Conservation (phyloP, 2,113 vertebrate genomes). For the Lycocorax pyrrhopterus region DNA sequence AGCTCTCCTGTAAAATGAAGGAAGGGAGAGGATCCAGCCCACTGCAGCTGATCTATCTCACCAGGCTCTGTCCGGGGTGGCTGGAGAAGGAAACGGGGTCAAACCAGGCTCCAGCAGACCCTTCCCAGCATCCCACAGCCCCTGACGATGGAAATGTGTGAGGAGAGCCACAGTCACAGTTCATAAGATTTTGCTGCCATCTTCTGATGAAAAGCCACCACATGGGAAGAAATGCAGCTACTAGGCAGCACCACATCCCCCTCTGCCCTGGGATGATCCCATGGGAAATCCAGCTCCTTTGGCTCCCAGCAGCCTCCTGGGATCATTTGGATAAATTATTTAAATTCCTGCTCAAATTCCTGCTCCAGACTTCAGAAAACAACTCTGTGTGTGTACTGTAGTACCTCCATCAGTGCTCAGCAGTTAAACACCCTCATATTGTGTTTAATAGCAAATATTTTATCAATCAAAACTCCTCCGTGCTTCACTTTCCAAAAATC, state of each 20-base stretch:
- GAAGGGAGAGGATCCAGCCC: background rate
- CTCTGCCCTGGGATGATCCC: background rate
- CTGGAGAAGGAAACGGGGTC: background rate
- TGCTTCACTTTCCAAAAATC: background rate
- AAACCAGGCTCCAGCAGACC: background rate
- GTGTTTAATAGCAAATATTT: background rate
- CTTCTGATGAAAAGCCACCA: slow-evolving; percentile 68
- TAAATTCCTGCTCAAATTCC: background rate
- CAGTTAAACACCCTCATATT: background rate
- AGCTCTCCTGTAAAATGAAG: background rate
- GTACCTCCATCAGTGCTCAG: background rate
- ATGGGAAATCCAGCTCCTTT: rapidly evolving
- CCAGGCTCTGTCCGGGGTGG: background rate
- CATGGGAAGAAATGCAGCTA: background rate
- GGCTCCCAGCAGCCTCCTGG: background rate
- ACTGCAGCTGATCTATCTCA: too few relatives aligned
- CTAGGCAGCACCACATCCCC: background rate
- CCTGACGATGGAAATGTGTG: background rate
- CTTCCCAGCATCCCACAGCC: background rate
- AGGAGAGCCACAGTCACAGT: background rate
- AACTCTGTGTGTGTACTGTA: rapidly evolving
- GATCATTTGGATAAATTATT: background rate
- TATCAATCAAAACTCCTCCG: background rate
- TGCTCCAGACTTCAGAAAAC: background rate
- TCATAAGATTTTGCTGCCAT: slow-evolving; percentile 74